phyloP scores from a whole-genome alignment of 1,140 invertebrate genomes.

The Uloborus diversus region DNA sequence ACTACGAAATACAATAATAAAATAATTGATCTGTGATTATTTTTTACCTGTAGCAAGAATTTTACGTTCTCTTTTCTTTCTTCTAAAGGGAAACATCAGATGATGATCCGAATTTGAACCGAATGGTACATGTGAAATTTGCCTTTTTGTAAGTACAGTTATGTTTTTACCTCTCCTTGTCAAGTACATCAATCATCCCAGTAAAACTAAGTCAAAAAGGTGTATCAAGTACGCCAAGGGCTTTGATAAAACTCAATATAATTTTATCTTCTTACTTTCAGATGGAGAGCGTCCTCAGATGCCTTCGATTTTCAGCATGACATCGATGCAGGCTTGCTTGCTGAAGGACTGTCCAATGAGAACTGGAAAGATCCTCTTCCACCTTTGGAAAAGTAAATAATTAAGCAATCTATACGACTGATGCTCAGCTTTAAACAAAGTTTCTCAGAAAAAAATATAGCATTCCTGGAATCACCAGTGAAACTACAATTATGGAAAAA shows the following conservation, averaged over 20 bases:
- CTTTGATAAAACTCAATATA: not conserved
- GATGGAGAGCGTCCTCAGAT: conserved; percentile 12
- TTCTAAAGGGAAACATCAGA: conserved; percentile 6
- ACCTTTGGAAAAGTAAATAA: conserved; percentile 13
- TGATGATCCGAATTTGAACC: not conserved
- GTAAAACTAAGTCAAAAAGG: not conserved
- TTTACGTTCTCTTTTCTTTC: not conserved
- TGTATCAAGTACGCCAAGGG: not conserved
- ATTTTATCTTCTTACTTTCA: not conserved
- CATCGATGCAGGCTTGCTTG: not conserved
- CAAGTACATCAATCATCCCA: not conserved
- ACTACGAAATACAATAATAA: too few relatives aligned
- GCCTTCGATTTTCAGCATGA: conserved; percentile 12
- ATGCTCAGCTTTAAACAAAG: too few relatives aligned
- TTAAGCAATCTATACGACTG: not conserved
- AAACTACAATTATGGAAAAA: not conserved
- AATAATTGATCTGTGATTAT: too few relatives aligned
- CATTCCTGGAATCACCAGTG: not conserved
- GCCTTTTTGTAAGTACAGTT: conserved; percentile 10
- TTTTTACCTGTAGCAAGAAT: too few relatives aligned
- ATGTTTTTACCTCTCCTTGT: not conserved
- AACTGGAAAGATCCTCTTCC: not conserved
- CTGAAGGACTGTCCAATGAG: not conserved
- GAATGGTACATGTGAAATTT: conserved; percentile 20
- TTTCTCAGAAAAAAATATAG: not conserved